These are phyloP conservation scores for Dipus sagitta DNA, from an alignment of 2,797 vertebrate genomes.

Conservation along the genomic window DNA sequence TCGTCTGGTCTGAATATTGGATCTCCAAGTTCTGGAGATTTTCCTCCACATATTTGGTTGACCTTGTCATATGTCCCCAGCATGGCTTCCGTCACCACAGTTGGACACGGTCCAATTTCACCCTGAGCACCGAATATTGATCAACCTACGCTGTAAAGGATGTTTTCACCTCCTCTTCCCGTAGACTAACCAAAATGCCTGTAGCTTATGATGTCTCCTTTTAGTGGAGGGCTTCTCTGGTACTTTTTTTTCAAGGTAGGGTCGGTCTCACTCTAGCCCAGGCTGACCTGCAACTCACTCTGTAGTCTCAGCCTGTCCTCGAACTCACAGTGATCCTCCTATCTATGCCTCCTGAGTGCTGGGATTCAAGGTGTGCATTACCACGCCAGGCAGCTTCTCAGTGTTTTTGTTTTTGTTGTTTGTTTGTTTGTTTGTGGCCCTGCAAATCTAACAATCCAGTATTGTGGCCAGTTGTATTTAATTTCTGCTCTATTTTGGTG, in stretches of 20 bases:
- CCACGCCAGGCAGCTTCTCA: too few relatives aligned
- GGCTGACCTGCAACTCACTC: too few relatives aligned
- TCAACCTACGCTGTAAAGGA: not conserved
- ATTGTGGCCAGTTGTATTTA: not conserved
- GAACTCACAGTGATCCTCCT: too few relatives aligned
- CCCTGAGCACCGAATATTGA: not conserved
- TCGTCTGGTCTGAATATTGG: not conserved
- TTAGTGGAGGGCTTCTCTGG: not conserved
- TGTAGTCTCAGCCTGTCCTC: too few relatives aligned
- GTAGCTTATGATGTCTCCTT: not conserved
- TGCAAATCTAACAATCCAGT: not conserved
- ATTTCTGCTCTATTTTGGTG: not conserved
- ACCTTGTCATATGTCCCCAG: not conserved
- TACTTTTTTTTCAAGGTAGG: not conserved
- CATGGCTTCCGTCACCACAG: not conserved
- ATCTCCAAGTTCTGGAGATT: not conserved
- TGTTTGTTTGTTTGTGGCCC: not conserved
- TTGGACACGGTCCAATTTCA: not conserved
- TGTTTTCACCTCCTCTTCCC: not conserved
- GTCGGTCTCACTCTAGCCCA: too few relatives aligned
- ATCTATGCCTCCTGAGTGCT: too few relatives aligned
- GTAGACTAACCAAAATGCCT: accelerated
- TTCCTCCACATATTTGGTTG: not conserved
- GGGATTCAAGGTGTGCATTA: too few relatives aligned
- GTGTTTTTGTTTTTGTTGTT: too few relatives aligned